Base-by-base conservation (phyloP, 2,113 vertebrate genomes). In the Mirza zaza region DNA sequence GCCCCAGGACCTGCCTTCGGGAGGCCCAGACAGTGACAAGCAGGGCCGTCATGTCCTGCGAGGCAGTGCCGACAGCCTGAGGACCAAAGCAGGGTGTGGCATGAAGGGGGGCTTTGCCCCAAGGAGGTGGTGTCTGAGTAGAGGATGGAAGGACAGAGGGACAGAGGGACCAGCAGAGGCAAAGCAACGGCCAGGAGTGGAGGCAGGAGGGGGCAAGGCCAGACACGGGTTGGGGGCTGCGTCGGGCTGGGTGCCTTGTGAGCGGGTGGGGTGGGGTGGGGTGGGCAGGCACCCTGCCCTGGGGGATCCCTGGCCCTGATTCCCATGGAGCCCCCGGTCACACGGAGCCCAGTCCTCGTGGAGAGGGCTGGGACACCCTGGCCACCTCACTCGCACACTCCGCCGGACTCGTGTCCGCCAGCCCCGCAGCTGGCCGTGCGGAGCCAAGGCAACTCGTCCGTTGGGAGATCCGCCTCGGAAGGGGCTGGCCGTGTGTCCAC, bases 1-100 rank as follows among this genome's bases (percentile, higher is more conserved):
- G 65, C 55, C 17, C 17, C 42, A 17, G 45, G 34, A 11, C 36
- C 63, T 32, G 29, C 75, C 42, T 68, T 65, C 50, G 10, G 1
- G 67, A 20, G 14, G 20, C 84, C 29, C 34, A 14, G 52, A 39
- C 0, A 2, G 3, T 32, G 21, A 39, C 0, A 34, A 11, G 0
- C 18, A 55, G 32, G 55, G 10, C 6, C 10, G 0, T 23, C n/a
- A 3, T 5, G 0, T 0, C 10, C 11, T 27, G n/a, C 29, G 0
- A 0, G 63, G 23, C 0, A 0, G 48, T 7, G 3, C 20, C 7
- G 68, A 34, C 21, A 12, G 73, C 8, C 39, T 15, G 84, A 23
- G 71, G 70, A 32, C 52, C 4, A 21, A 8, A 4, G 39, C 48
- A 12, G 52, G 50, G 17, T 27, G 1, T 12, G 45, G 55, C 29